Percentiles rank a stretch among this genome's conserved stretches.
These are phyloP conservation scores for Chionomys nivalis DNA, from an alignment of 2,113 vertebrate species.

Conservation along the genomic window DNA sequence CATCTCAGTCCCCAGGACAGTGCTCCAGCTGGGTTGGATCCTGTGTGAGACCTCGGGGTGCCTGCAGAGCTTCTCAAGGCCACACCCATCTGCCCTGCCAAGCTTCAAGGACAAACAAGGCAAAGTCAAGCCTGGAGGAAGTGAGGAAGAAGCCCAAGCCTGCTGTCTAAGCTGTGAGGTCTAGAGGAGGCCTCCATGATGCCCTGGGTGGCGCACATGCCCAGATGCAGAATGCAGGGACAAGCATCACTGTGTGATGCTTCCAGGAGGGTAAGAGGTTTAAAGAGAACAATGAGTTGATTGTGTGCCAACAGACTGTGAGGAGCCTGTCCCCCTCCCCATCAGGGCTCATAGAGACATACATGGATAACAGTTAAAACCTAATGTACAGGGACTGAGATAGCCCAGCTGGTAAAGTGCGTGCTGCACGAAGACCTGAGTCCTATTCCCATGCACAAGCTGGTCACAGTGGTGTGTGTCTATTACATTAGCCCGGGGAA, in stretches of 20 bases:
- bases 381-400: not conserved
- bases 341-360: too few species aligned
- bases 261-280: not conserved
- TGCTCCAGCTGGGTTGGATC: not conserved
- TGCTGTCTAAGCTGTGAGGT: not conserved
- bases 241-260: not conserved
- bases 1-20: not conserved
- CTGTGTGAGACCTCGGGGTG: too few species aligned
- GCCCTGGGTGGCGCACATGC: not conserved
- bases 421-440: not conserved
- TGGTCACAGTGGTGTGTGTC: not conserved
- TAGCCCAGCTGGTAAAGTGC: not conserved
- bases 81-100: too few species aligned
- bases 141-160: not conserved
- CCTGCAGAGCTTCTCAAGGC: not conserved
- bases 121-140: not conserved
- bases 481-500: not conserved
- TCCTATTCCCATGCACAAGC: not conserved
- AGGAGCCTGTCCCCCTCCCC: accelerated
- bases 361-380: not conserved
- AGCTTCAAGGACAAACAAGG: not conserved
- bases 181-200: not conserved
- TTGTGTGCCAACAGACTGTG: accelerated
- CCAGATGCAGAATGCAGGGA: too few species aligned
- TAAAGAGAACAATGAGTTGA: not conserved